Base-by-base conservation (phyloP, 2,797 vertebrate species). In the Sebastes taczanowskii region DNA sequence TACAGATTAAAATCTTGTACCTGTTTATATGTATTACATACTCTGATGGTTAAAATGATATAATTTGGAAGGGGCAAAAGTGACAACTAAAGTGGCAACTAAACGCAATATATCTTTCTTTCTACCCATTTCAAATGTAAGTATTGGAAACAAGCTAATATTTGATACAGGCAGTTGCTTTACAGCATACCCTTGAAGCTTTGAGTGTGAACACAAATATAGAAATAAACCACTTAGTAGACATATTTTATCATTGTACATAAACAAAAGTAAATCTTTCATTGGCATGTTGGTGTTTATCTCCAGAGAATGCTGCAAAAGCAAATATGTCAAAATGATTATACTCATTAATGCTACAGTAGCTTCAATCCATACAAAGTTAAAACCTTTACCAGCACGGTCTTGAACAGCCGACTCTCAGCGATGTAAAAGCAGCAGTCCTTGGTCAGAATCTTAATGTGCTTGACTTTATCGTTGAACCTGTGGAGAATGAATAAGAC, bases 381-480 rank as follows among this genome's bases (percentile, higher is more conserved):
- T 56, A 59, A 87, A 87, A 10, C 8, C 46, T 94, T 97, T 96
- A 99, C 98, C 96, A 97, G 95, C 93, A 98, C 95, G 88, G 96
- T 97, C 96, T 95, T 98, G 96, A 99, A 98, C 89, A 97, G 97
- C 80, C 96, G 97, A 84, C 96, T 97, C 96, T 99, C 97, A 60
- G 97, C 96, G 85, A 99, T 98, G 95, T 97, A 97, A 92, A 98
- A 98, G 94, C 95, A 96, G 84, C 96, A 94, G 79, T 98, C 97
- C 96, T 96, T 97, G 91, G 97, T 97, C 95, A 98, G 95, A 95
- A 99, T 98, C 96, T 97, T 98, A 95, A 99, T 99, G 96, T 99
- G 98, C 91, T 97, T 98, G 93, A 98, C 97, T 95, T 98, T 97
- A 1, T 97, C 96, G 94, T 97, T 97, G 93, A 97, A 98, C 96